These are phyloP conservation scores for Amia ocellicauda DNA, from an alignment of 2,113 vertebrate genomes.

Conservation along the genomic window DNA sequence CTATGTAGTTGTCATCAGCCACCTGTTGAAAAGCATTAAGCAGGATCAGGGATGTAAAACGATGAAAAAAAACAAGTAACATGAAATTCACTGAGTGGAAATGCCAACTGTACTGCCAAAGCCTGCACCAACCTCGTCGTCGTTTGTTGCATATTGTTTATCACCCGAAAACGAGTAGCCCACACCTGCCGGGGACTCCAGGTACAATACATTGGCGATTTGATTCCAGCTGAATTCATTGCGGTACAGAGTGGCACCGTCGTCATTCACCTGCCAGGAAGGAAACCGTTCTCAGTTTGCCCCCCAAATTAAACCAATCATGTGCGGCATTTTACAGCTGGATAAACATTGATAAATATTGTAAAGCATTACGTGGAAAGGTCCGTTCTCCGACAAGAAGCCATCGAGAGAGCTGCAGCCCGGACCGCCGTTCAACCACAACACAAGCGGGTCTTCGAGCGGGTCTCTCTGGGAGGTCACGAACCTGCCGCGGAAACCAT, in stretches of 20 bases:
- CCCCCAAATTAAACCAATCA: too few relatives aligned
- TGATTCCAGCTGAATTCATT: conserved; percentile 70
- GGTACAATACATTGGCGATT: conserved; percentile 63
- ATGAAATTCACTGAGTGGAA: too few relatives aligned
- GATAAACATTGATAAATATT: background rate
- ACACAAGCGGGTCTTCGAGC: conserved; percentile 59
- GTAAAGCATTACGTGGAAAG: conserved; percentile 67
- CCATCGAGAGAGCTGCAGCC: conserved; percentile 73
- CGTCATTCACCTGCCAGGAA: conserved; percentile 51
- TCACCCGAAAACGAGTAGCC: conserved; percentile 68
- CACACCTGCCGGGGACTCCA: conserved; percentile 72
- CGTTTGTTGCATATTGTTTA: conserved; percentile 54
- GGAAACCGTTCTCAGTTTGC: too few relatives aligned
- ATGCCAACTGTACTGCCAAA: too few relatives aligned
- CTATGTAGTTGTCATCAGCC: conserved; percentile 64
- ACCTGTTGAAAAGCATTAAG: conserved; percentile 44
- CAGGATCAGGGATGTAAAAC: background rate
- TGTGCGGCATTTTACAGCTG: too few relatives aligned
- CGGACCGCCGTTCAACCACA: conserved; percentile 72
- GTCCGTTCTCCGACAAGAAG: conserved; percentile 70
- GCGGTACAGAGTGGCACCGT: conserved; percentile 61
- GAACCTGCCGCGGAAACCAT: conserved; percentile 53
- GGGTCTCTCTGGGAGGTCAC: conserved; percentile 67
- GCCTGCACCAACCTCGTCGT: conserved; percentile 52
- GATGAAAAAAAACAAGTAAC: too few relatives aligned